A percentile compares a stretch with the other conserved stretches of the same genome.
Conservation (phyloP, 2,113 vertebrate species). For the Malurus melanocephalus region DNA sequence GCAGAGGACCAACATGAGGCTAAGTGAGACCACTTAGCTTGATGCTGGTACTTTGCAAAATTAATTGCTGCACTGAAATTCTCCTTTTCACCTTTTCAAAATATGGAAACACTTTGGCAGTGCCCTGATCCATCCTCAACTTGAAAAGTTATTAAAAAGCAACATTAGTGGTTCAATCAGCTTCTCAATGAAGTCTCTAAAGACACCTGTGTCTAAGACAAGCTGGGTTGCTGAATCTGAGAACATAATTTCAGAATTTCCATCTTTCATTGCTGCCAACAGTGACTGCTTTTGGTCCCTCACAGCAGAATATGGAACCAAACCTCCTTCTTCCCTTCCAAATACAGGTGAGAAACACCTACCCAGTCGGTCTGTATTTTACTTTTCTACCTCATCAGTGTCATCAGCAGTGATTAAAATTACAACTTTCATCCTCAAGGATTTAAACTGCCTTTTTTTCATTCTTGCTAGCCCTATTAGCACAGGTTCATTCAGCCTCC, state of each 20-base stretch:
- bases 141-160: constrained; percentile 38
- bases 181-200: neutral
- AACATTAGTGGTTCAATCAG: constrained; percentile 10
- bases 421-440: neutral
- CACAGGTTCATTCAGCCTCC: neutral
- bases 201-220: neutral
- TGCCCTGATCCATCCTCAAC: constrained; percentile 10
- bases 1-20: constrained; percentile 11
- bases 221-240: neutral
- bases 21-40: constrained; percentile 18
- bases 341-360: neutral
- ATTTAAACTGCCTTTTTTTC: neutral
- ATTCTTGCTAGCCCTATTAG: neutral
- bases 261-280: neutral
- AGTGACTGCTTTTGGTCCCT: neutral
- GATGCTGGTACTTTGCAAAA: constrained; percentile 17
- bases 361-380: fast-evolving
- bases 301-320: neutral
- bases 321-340: neutral
- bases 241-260: neutral
- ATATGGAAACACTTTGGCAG: neutral
- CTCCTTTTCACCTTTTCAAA: constrained; percentile 35
- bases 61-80: constrained; percentile 30
- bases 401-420: neutral
- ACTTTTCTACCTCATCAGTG: neutral